A percentile compares a stretch with the other conserved stretches of the same genome.
These are phyloP conservation scores for Cancer borealis DNA, from an alignment of 2,888 invertebrate species.

Conservation along the genomic window DNA sequence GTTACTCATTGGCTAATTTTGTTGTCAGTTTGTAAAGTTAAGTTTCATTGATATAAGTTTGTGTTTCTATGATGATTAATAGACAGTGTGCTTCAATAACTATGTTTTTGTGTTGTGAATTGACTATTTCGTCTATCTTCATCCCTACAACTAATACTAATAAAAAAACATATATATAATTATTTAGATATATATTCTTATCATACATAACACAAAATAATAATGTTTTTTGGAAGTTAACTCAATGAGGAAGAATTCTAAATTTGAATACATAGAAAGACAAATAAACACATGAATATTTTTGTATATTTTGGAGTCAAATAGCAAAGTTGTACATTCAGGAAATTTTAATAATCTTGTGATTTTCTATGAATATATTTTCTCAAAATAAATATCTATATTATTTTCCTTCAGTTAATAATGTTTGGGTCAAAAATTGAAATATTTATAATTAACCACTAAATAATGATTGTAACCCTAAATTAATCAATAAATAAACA, in stretches of 20 bases:
- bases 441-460: too few relatives aligned
- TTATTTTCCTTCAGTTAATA: neutral
- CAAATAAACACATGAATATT: neutral
- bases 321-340: neutral
- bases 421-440: neutral
- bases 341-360: neutral
- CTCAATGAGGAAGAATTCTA: neutral
- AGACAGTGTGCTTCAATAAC: neutral
- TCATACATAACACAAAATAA: neutral
- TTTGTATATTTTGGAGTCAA: neutral
- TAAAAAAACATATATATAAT: too few relatives aligned
- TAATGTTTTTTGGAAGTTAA: neutral
- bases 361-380: conserved; percentile 26
- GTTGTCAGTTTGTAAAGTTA: neutral
- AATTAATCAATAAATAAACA: too few relatives aligned
- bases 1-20: neutral
- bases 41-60: neutral
- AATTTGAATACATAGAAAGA: neutral
- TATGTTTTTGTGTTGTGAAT: neutral
- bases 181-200: neutral
- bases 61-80: neutral
- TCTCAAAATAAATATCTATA: neutral
- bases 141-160: too few relatives aligned
- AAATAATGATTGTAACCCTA: too few relatives aligned
- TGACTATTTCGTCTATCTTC: too few relatives aligned